Conservation (phyloP, 2,797 vertebrate genomes). For the Mormyrus proboscirostris region DNA sequence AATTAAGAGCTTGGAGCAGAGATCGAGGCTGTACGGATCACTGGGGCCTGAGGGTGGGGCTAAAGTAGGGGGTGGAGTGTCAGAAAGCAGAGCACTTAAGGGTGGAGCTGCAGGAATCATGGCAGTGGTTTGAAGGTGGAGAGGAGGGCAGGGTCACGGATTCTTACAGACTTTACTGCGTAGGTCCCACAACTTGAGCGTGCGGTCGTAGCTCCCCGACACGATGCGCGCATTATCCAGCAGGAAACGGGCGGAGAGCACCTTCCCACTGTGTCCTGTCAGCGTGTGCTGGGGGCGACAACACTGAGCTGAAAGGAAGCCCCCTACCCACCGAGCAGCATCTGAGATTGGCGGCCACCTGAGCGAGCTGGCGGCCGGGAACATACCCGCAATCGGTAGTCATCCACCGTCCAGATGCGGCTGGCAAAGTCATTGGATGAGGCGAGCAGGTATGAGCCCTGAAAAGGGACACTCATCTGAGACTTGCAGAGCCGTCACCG, state of each 20-base stretch:
- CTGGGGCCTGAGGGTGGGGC: neutral
- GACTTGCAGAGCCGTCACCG: neutral
- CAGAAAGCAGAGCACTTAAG: neutral
- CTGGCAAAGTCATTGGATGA: constrained; percentile 97
- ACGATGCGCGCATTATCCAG: constrained; percentile 91
- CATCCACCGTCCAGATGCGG: constrained; percentile 94
- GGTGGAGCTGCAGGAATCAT: neutral
- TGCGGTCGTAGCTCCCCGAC: constrained; percentile 92
- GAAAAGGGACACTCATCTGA: neutral
- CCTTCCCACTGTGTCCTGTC: constrained; percentile 94
- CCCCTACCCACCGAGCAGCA: neutral
- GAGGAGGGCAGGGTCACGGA: neutral
- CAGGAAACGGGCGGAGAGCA: constrained; percentile 88
- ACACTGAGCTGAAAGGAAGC: neutral
- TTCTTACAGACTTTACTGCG: constrained; percentile 97
- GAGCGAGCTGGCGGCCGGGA: neutral
- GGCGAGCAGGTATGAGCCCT: constrained; percentile 89
- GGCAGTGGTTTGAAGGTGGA: neutral
- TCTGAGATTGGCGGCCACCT: neutral
- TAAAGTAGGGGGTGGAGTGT: neutral
- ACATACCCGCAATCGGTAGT: constrained; percentile 87
- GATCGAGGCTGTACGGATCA: neutral
- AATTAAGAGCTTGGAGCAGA: neutral
- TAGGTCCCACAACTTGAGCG: constrained; percentile 97
- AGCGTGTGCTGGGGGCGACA: constrained; percentile 75